phyloP scores from a whole-genome alignment of 2,797 vertebrate species.

The Danio choprae region DNA sequence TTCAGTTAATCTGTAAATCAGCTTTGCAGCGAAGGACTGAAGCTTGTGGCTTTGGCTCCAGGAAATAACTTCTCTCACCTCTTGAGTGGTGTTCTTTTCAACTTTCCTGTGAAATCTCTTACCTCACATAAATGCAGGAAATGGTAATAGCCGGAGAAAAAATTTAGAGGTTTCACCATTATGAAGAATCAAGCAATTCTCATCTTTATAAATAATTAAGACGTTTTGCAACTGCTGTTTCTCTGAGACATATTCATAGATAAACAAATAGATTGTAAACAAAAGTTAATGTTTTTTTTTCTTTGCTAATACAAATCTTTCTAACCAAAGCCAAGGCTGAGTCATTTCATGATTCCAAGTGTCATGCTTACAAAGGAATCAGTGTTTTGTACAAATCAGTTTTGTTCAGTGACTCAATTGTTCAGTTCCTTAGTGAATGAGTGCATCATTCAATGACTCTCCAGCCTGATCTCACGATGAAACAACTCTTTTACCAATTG shows the following conservation, averaged over 20 bases:
- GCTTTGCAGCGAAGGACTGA: conserved; percentile 59
- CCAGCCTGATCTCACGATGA: too few relatives aligned
- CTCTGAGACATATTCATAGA: not conserved
- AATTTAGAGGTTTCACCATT: not conserved
- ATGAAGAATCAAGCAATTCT: not conserved
- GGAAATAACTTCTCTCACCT: conserved; percentile 50
- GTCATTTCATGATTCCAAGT: fast-evolving
- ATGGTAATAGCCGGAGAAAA: not conserved
- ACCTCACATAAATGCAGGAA: not conserved
- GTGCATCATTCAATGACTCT: too few relatives aligned
- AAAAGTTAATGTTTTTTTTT: not conserved
- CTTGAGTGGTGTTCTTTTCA: conserved; percentile 40
- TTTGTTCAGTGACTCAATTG: not conserved
- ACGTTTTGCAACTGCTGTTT: not conserved
- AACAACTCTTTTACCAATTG: too few relatives aligned
- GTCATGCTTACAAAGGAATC: not conserved
- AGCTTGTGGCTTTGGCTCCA: conserved; percentile 51
- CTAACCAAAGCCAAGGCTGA: not conserved
- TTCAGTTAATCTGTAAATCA: conserved; percentile 67
- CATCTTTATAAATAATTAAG: not conserved
- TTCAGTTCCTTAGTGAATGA: not conserved
- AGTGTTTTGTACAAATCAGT: not conserved
- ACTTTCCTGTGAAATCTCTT: not conserved
- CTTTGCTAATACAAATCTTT: not conserved
- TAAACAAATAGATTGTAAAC: not conserved